A percentile compares a stretch with the other conserved stretches of the same genome.
These are phyloP conservation scores for Carcina quercana DNA, from an alignment of 2,888 invertebrate species.

Conservation along the genomic window DNA sequence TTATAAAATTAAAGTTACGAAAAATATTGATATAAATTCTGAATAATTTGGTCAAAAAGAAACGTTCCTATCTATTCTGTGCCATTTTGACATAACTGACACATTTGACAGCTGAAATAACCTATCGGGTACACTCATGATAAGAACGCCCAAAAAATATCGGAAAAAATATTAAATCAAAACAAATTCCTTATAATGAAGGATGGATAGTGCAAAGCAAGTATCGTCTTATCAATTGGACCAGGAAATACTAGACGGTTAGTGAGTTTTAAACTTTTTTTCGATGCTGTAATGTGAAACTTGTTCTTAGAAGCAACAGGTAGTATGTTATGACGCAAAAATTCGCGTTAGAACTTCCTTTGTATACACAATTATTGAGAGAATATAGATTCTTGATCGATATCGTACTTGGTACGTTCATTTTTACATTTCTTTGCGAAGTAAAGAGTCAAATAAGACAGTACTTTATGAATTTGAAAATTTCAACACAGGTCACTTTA, in stretches of 20 bases:
- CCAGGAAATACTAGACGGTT: conserved; percentile 66
- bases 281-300: conserved; percentile 31
- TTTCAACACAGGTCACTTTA: too few species aligned
- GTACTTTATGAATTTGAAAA: too few species aligned
- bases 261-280: conserved; percentile 23
- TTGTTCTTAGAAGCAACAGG: conserved; percentile 25
- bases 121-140: conserved; percentile 33
- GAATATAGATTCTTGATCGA: too few species aligned
- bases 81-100: conserved; percentile 1
- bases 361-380: too few species aligned
- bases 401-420: too few species aligned
- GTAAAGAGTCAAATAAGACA: too few species aligned
- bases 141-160: conserved; percentile 22
- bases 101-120: conserved; percentile 21
- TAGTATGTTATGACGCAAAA: conserved; percentile 40
- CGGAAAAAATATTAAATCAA: conserved; percentile 29
- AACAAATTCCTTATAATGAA: conserved; percentile 61
- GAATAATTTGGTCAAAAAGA: too few species aligned
- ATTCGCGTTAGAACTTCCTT: conserved; percentile 23
- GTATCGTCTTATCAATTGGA: conserved; percentile 62
- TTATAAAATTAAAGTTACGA: too few species aligned
- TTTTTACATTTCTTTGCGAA: too few species aligned
- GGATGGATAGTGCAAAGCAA: conserved; percentile 68
- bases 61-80: too few species aligned
- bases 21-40: too few species aligned